Conservation (phyloP, 2,113 vertebrate species). For the Sciurus niger region DNA sequence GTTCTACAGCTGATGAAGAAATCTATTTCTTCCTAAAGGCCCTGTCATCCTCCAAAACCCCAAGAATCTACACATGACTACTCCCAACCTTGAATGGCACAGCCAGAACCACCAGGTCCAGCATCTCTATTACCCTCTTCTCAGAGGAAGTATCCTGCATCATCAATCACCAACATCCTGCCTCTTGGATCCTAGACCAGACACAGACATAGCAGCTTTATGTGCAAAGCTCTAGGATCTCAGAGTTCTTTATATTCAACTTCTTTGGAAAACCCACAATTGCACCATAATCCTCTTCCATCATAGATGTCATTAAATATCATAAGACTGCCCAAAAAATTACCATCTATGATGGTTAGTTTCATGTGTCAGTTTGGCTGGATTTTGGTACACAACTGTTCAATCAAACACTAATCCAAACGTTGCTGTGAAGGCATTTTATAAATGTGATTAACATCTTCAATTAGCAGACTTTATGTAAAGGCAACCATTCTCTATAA, state of each 20-base stretch:
- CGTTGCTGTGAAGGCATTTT: not conserved
- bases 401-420: not conserved
- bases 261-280: not conserved
- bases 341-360: not conserved
- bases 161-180: not conserved
- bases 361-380: not conserved
- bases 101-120: not conserved
- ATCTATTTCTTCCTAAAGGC: constrained; percentile 28
- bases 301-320: not conserved
- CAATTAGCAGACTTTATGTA: not conserved
- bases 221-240: constrained; percentile 1
- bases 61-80: not conserved
- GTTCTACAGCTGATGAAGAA: not conserved
- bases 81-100: not conserved
- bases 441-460: not conserved
- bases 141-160: not conserved
- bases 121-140: not conserved
- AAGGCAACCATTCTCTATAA: not conserved
- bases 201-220: not conserved
- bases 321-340: not conserved
- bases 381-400: not conserved
- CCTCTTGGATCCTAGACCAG: not conserved
- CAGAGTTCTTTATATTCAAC: not conserved
- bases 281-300: not conserved
- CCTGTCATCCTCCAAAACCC: not conserved